phyloP scores from a whole-genome alignment of 1,140 invertebrate species.

The Sitodiplosis mosellana region DNA sequence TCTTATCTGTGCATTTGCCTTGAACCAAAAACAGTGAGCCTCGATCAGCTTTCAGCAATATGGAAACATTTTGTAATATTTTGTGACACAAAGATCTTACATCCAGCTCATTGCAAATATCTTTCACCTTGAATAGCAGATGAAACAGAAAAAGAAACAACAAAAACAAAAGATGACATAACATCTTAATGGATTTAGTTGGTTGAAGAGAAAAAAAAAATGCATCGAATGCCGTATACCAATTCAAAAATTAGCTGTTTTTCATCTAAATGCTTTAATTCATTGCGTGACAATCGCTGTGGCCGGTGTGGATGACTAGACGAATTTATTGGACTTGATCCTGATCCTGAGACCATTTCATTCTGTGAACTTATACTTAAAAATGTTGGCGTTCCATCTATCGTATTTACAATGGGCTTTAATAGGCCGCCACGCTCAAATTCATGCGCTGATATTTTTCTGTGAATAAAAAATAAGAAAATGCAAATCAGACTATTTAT shows the following conservation, averaged over 20 bases:
- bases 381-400: slow-evolving; percentile 81
- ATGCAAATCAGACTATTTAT: no score
- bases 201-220: no score
- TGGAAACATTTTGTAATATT: slow-evolving; percentile 87
- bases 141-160: no score
- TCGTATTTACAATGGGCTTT: slow-evolving; percentile 78
- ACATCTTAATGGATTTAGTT: no score
- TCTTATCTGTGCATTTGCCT: slow-evolving; percentile 35
- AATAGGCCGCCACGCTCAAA: slow-evolving; percentile 80
- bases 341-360: slow-evolving; percentile 15
- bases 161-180: no score
- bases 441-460: slow-evolving; percentile 90
- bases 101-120: slow-evolving; percentile 91
- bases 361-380: slow-evolving; percentile 35
- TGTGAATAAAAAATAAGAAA: slow-evolving; percentile 10
- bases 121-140: slow-evolving; percentile 52
- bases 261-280: slow-evolving; percentile 75
- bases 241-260: slow-evolving; percentile 90
- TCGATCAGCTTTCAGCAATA: slow-evolving; percentile 76
- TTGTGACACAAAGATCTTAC: slow-evolving; percentile 86
- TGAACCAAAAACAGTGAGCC: slow-evolving; percentile 87
- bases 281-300: slow-evolving; percentile 56
- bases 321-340: slow-evolving; percentile 11
- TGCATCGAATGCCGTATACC: slow-evolving; percentile 43
- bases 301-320: slow-evolving; percentile 28